Base-by-base conservation (phyloP, 1,140 invertebrate species). In the Ips typographus region DNA sequence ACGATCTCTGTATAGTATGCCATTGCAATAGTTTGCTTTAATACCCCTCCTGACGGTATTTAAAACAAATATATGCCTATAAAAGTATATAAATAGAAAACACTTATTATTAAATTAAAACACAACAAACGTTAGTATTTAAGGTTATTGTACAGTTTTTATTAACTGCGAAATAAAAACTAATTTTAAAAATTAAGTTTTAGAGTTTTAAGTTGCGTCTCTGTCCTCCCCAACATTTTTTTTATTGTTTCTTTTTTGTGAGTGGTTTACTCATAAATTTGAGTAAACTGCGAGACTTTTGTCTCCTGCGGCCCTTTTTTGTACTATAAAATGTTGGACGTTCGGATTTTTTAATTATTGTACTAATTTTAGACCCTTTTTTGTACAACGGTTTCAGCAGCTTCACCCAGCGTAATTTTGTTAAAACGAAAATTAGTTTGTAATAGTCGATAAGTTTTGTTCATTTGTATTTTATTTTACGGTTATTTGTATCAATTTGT, bases 331-430 rank as follows among this genome's bases (percentile, higher is more conserved):
- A 42, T 56, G 38, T 56, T 41, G 38, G 65, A 67, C 57, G 65
- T 67, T 67, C 65, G 44, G 47, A 57, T 41, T 38, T 51, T 56
- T 49, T 42, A 38, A 37, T 57, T 59, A 55, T 59, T 47, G 8
- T 59, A 22, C 62, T 62, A 47, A 4, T 58, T 68, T 72, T 72
- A 72, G 63, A 65, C 52, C 60, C 38, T 72, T 53, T 43, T 72
- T 67, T 52, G 71, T 73, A 71, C 70, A 73, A 73, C 72, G 71
- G 72, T 70, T 73, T 73, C 40, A 67, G 53, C 51, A 68, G 53
- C 59, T 61, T 69, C 42, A 66, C 63, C 62, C 53, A 22, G 52
- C 68, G 22, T 52, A 7, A 40, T 52, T 6, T 5, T 64, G 7
- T 40, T 22, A 65, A 43, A 56, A 64, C 40, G 49, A 63, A 70